Evolutionary conservation across 2,113 vertebrate species (phyloP), one percentile per base, ranked within the genome.

Genomic region (Urocitellus parryii): DNA sequence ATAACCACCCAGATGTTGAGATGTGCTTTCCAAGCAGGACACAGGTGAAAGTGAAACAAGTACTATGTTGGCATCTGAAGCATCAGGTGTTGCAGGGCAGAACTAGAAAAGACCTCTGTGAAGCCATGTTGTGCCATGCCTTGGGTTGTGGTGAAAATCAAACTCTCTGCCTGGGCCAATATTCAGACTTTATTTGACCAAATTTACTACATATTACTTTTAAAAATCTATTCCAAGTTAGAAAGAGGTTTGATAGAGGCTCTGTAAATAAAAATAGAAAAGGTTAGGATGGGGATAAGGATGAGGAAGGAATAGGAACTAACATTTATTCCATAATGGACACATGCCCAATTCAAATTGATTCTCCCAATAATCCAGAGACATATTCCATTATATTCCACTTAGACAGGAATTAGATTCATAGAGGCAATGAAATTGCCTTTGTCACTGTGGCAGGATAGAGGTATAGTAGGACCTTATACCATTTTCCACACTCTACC

Each of bases 191-290:
- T 20, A 32, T 11, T 86, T 78, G 27, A 74, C 29, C 16, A 24
- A 11, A 42, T 37, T 27, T 81, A 63, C 42, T 83, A 29, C 6
- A 65, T n/a, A 78, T 37, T 68, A 48, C 39, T 65, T 73, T 32
- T 27, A 27, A 9, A 17, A 78, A 67, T 74, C 25, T 74, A 56
- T 65, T 91, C 7, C 22, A 88, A 89, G 5, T 83, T 87, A 76
- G 29, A 86, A 58, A 65, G 22, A 88, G n/a, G 14, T 92, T 85
- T 88, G 37, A 45, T 88, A 95, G 80, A 90, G 51, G 73, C 9
- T 56, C 13, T 91, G 3, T 8, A 94, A 29, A 96, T n/a, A 29
- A 84, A 72, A 84, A 72, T 76, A 17, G 11, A n/a, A 95, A 96
- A 61, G 0, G 18, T 8, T 22, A 78, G 14, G 10, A 37, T 7